Percentiles rank a stretch among this genome's conserved stretches.
Conservation (phyloP, 2,113 vertebrate genomes). For the Amblyopsis rosae region DNA sequence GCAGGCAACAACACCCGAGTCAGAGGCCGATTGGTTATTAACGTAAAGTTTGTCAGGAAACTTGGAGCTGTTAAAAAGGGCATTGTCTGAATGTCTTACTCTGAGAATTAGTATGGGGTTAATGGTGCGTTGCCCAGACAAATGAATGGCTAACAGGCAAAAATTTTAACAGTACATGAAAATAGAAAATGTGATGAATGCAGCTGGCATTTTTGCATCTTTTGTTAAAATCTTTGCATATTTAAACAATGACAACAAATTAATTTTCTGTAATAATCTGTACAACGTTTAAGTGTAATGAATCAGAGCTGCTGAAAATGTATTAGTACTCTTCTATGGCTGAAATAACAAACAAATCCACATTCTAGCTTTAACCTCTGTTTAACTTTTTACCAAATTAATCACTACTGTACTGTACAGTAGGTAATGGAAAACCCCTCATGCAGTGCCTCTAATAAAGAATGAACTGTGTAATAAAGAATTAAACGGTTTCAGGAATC, state of each 20-base stretch:
- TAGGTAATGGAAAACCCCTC: no score
- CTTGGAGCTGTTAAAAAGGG: slow-evolving; percentile 72
- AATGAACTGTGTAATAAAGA: no score
- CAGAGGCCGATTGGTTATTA: slow-evolving; percentile 72
- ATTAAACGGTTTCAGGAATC: no score
- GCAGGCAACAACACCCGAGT: slow-evolving; percentile 69
- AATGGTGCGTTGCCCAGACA: slow-evolving; percentile 42
- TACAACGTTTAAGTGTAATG: no score
- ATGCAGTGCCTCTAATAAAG: not conserved
- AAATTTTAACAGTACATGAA: slow-evolving; percentile 44
- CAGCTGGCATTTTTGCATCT: slow-evolving; percentile 27
- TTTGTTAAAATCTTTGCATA: slow-evolving; percentile 17
- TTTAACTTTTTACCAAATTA: no score
- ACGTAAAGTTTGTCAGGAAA: slow-evolving; percentile 69
- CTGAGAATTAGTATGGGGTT: slow-evolving; percentile 57
- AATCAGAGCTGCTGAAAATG: no score
- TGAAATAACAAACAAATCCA: no score
- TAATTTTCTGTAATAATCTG: no score
- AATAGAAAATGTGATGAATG: slow-evolving; percentile 40
- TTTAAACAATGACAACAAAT: not conserved
- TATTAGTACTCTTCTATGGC: no score
- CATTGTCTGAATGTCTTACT: slow-evolving; percentile 71
- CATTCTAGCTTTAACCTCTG: no score
- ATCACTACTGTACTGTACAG: no score
- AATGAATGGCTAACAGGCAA: slow-evolving; percentile 54